phyloP scores from a whole-genome alignment of 2,113 vertebrate species.

The Thamnophis sirtalis region DNA sequence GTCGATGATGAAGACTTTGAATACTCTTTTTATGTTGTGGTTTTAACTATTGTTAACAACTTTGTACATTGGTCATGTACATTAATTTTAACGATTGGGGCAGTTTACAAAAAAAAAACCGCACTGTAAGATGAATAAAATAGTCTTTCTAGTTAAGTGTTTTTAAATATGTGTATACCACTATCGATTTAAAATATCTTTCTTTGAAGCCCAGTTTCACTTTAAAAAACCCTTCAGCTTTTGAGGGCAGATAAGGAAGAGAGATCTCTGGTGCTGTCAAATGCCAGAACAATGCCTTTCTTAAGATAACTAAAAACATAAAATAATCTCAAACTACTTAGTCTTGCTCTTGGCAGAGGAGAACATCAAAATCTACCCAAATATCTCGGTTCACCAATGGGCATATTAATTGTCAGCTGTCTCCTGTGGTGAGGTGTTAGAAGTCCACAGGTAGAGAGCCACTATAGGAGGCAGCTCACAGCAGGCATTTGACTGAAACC shows the following conservation, averaged over 20 bases:
- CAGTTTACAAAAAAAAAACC: not conserved
- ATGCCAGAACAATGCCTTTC: not conserved
- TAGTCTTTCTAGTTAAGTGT: not conserved
- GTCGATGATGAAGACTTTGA: not conserved
- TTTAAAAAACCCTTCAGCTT: not conserved
- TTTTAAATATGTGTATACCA: not conserved
- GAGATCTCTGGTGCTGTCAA: not conserved
- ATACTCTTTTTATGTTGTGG: not conserved
- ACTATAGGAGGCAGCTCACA: not conserved
- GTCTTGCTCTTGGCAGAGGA: not conserved
- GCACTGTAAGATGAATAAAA: not conserved
- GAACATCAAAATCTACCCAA: not conserved
- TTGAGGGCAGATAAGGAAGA: not conserved
- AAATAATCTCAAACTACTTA: not conserved
- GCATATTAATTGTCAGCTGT: not conserved
- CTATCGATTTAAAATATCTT: not conserved
- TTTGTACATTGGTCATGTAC: not conserved
- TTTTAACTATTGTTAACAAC: not conserved
- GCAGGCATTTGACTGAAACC: not conserved
- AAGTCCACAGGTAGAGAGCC: not conserved
- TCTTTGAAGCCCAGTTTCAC: not conserved
- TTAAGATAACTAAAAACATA: not conserved
- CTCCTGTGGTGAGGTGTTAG: not conserved
- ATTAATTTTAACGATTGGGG: not conserved
- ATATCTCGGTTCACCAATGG: not conserved